These are phyloP conservation scores for Nymphalis urticae DNA, from an alignment of 2,888 invertebrate genomes.

Conservation along the genomic window DNA sequence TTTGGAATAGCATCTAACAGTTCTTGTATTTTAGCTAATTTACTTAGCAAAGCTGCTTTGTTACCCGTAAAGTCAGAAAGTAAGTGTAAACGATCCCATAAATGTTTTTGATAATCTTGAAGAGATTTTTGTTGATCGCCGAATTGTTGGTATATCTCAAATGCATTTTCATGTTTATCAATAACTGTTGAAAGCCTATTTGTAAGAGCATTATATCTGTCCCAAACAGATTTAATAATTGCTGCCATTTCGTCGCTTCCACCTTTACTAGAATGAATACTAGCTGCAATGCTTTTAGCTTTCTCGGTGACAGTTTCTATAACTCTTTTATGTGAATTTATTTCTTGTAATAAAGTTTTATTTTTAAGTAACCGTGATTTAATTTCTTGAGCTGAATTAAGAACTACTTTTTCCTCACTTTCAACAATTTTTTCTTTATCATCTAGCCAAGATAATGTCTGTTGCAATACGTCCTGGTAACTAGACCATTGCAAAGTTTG, in stretches of 20 bases:
- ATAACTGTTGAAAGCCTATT: conserved; percentile 85
- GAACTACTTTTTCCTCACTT: conserved; percentile 85
- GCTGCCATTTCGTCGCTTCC: conserved; percentile 84
- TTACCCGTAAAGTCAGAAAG: conserved; percentile 94
- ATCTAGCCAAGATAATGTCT: conserved; percentile 92
- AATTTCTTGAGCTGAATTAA: conserved; percentile 91
- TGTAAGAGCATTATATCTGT: conserved; percentile 87
- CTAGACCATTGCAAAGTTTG: conserved; percentile 91
- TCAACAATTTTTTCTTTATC: conserved; percentile 90
- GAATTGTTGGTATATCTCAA: conserved; percentile 92
- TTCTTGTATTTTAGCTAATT: conserved; percentile 90
- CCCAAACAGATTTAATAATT: conserved; percentile 87
- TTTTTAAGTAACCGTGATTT: conserved; percentile 91
- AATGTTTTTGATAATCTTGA: conserved; percentile 93
- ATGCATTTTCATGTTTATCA: conserved; percentile 86
- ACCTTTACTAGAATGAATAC: conserved; percentile 78
- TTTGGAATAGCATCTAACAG: conserved; percentile 89
- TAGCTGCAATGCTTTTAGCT: conserved; percentile 86
- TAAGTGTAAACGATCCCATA: conserved; percentile 92
- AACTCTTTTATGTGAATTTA: conserved; percentile 92
- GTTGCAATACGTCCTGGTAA: conserved; percentile 92
- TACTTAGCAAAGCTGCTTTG: conserved; percentile 90
- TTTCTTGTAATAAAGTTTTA: conserved; percentile 94
- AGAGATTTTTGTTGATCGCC: conserved; percentile 92
- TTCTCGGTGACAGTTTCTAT: conserved; percentile 95